Base-by-base conservation (phyloP, 1,140 invertebrate genomes). In the Bombus picipes region DNA sequence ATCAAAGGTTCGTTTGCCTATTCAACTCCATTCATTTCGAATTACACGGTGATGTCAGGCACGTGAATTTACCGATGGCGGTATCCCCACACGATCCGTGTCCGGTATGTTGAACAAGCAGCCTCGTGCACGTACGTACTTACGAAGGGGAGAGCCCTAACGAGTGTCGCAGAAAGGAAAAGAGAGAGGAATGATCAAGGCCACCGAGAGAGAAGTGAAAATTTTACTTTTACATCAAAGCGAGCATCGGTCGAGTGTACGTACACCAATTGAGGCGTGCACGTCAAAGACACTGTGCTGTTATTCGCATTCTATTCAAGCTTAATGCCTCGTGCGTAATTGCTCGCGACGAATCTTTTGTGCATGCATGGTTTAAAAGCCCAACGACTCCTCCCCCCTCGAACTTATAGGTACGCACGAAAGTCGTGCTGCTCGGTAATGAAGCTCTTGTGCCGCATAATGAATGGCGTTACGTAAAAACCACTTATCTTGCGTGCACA, bases 241-340 rank as follows among this genome's bases (percentile, higher is more conserved):
- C 70, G 59, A 68, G 77, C 59, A 85, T 81, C 70, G 59, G 57
- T 74, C 70, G 83, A 68, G 71, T n/a, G 76, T 85, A 73, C 39
- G 39, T 53, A 39, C 10, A n/a, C 34, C 34, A 72, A 81, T 81
- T 62, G 77, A 57, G 68, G 28, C 34, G 34, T 65, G 66, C 57
- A 41, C 68, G 9, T 79, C 62, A 71, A 85, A 85, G 72, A 43
- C 47, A 73, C 71, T 1, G 28, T 25, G 22, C 57, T 34, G 66
- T 77, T 76, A 65, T 80, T n/a, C 66, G 43, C 57, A 41, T 75
- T 43, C 72, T 73, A 87, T 87, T 87, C 77, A 80, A 18, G 72
- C 28, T 77, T 84, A 87, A 84, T 41, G 86, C 79, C 66, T 76
- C 82, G 77, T 57, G 72, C 76, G 59, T 87, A 87, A 87, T 87